Evolutionary conservation across 2,113 vertebrate genomes (phyloP).

Genomic region (Ochotona curzoniae): DNA sequence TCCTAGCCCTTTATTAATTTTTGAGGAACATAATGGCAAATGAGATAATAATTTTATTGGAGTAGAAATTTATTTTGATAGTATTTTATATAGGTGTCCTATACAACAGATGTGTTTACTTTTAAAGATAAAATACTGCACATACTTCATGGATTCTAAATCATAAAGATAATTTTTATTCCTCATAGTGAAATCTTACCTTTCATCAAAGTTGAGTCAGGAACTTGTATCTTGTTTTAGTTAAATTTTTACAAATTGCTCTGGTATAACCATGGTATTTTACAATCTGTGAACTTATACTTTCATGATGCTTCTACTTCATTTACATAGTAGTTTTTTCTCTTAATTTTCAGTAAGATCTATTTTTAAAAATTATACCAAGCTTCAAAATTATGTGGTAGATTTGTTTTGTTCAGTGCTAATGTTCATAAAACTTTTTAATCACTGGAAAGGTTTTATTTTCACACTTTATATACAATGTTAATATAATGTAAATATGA

Average conservation of each 20-base stretch:
- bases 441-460: background rate
- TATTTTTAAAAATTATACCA: slow-evolving; percentile 26
- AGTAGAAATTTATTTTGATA: background rate
- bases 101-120: background rate
- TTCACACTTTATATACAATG: slow-evolving; percentile 9
- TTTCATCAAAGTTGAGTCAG: slow-evolving; percentile 34
- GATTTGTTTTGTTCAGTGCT: slow-evolving; percentile 11
- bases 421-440: slow-evolving; percentile 5
- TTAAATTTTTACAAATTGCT: slow-evolving; percentile 47
- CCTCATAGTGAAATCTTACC: slow-evolving; percentile 38
- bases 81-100: slow-evolving; percentile 9
- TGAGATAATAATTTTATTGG: slow-evolving; percentile 16
- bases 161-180: slow-evolving; percentile 58
- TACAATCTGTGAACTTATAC: background rate
- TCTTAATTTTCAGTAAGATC: slow-evolving; percentile 9
- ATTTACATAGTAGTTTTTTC: slow-evolving; percentile 10
- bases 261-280: background rate
- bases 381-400: slow-evolving; percentile 47
- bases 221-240: slow-evolving; percentile 33
- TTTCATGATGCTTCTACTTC: background rate
- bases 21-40: background rate
- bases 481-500: no score
- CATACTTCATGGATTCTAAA: background rate
- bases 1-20: background rate
- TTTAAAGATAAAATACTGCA: slow-evolving; percentile 10